Percentiles rank a stretch among this genome's conserved stretches.
These are phyloP conservation scores for Megaceryle alcyon DNA, from an alignment of 2,797 vertebrate species.

Conservation along the genomic window DNA sequence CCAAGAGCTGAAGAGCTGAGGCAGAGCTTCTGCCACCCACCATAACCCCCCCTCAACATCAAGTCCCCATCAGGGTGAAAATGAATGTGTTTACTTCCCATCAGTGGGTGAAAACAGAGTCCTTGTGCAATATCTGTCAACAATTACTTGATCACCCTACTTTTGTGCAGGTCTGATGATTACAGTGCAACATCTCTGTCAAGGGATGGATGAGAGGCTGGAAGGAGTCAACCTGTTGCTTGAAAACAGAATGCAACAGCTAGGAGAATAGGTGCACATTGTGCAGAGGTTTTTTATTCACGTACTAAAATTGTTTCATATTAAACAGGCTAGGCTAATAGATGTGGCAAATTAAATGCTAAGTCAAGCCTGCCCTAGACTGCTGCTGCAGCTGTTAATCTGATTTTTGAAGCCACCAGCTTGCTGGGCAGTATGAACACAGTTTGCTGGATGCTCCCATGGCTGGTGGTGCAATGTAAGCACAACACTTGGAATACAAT, in stretches of 20 bases:
- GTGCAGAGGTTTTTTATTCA: neutral
- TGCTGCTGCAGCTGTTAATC: neutral
- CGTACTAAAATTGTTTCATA: neutral
- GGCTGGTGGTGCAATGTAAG: constrained; percentile 55
- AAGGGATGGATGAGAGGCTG: neutral
- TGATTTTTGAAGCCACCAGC: constrained; percentile 40
- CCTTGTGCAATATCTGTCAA: neutral
- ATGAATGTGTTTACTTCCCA: neutral
- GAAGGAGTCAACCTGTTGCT: neutral
- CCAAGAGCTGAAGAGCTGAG: neutral
- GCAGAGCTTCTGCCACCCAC: neutral
- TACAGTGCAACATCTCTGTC: neutral
- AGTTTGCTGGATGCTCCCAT: constrained; percentile 38
- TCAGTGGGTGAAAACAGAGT: neutral
- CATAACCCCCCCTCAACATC: neutral
- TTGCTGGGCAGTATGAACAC: constrained; percentile 5
- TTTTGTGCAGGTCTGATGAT: neutral
- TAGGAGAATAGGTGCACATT: neutral
- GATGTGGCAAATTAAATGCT: neutral
- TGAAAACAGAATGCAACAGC: neutral
- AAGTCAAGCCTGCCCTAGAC: neutral
- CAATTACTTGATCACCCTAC: neutral
- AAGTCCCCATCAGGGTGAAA: neutral
- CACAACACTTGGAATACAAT: constrained; percentile 57
- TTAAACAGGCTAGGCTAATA: neutral